A percentile compares a stretch with the other conserved stretches of the same genome.
phyloP scores from a whole-genome alignment of 2,113 vertebrate species.

The Indicator maculatus region DNA sequence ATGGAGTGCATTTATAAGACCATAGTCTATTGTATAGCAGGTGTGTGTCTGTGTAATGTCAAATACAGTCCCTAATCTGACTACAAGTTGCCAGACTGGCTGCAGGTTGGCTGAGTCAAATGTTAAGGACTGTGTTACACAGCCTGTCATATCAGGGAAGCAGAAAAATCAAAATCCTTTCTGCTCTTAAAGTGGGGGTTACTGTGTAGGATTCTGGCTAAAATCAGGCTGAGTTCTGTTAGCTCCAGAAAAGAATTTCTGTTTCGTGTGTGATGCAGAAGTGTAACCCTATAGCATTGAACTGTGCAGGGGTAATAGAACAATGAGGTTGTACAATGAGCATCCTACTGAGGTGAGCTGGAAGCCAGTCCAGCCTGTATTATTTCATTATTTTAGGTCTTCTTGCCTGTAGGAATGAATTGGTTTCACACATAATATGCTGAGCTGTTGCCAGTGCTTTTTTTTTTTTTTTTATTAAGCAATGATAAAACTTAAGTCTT shows the following conservation, averaged over 20 bases:
- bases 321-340: background rate
- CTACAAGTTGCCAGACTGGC: background rate
- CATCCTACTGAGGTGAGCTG: background rate
- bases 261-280: background rate
- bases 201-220: background rate
- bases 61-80: background rate
- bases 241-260: background rate
- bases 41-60: background rate
- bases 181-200: background rate
- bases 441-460: background rate
- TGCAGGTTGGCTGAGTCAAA: background rate
- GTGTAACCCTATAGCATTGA: background rate
- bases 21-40: background rate
- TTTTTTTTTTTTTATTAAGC: background rate
- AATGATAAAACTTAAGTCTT: constrained; percentile 1
- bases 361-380: background rate
- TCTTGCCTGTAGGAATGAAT: constrained; percentile 11
- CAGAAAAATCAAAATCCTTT: background rate
- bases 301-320: background rate
- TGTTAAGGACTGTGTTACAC: background rate
- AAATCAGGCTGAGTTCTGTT: background rate
- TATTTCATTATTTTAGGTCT: background rate
- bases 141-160: background rate
- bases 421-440: background rate
- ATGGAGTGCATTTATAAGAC: background rate